Percentiles rank a stretch among this genome's conserved stretches.
Evolutionary conservation across 2,113 vertebrate species (phyloP).

Genomic region (Sinocyclocheilus maitianheensis): DNA sequence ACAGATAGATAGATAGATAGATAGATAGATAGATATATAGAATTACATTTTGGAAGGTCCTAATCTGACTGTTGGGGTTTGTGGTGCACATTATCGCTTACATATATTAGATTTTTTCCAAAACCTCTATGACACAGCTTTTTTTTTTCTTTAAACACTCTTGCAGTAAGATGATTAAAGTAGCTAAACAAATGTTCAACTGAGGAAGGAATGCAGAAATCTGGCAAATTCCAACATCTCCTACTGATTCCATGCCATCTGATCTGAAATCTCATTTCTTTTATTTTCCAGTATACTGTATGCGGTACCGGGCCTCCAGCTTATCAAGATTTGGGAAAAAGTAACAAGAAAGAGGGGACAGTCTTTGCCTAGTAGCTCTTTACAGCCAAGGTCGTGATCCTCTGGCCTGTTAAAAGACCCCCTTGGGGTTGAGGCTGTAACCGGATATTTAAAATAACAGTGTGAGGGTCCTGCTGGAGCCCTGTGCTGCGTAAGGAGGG

Average conservation of each 20-base stretch:
- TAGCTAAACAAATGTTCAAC: not conserved
- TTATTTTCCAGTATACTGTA: not conserved
- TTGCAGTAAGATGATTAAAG: not conserved
- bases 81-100: not conserved
- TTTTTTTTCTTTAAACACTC: not conserved
- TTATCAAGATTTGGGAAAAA: constrained; percentile 6
- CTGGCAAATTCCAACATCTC: not conserved
- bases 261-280: not conserved
- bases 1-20: too few species aligned
- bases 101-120: not conserved
- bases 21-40: too few species aligned
- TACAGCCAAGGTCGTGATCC: constrained; percentile 77
- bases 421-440: constrained; percentile 78
- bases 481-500: constrained; percentile 55
- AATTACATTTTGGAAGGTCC: too few species aligned
- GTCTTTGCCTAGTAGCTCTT: constrained; percentile 76
- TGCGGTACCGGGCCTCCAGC: not conserved
- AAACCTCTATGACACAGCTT: not conserved
- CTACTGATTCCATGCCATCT: not conserved
- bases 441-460: constrained; percentile 81
- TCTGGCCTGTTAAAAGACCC: constrained; percentile 74
- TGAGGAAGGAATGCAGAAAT: not conserved
- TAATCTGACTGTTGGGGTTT: not conserved
- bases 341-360: constrained; percentile 64
- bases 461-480: constrained; percentile 56